Evolutionary conservation across 2,113 vertebrate species (phyloP).

Genomic region (Aphyosemion australe): DNA sequence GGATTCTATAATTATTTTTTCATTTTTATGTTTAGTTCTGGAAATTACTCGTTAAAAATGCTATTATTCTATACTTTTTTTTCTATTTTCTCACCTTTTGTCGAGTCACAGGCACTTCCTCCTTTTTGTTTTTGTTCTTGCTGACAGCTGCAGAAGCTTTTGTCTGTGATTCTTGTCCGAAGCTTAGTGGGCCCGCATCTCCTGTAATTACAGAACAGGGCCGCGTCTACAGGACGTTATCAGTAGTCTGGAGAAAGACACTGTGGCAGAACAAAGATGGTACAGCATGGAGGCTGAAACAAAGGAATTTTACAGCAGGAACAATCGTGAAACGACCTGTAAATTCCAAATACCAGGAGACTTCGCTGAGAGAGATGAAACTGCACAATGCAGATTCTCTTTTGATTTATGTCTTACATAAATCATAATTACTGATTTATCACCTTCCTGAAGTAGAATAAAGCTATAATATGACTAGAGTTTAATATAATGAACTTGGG

Average conservation of each 20-base stretch:
- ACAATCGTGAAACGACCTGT: conserved; percentile 9
- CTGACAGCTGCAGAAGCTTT: conserved; percentile 62
- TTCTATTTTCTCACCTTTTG: conserved; percentile 9
- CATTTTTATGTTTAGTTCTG: too few species aligned
- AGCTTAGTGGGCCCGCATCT: conserved; percentile 32
- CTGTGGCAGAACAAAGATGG: conserved; percentile 31
- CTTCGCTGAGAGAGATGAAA: neutral
- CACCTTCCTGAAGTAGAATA: neutral
- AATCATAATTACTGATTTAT: conserved; percentile 5
- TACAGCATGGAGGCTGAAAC: conserved; percentile 27
- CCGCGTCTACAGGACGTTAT: conserved; percentile 10
- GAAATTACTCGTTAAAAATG: too few species aligned
- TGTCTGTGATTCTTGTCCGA: conserved; percentile 35
- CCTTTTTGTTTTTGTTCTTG: conserved; percentile 9
- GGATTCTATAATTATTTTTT: too few species aligned
- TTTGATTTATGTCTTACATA: neutral
- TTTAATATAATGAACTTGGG: neutral
- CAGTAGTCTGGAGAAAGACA: conserved; percentile 1
- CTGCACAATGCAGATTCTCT: neutral
- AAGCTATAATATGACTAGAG: neutral
- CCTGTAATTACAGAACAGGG: conserved; percentile 45
- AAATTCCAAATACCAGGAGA: conserved; percentile 16
- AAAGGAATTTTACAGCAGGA: conserved; percentile 29
- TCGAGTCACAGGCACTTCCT: conserved; percentile 28
- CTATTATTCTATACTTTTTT: conserved; percentile 9